phyloP scores from a whole-genome alignment of 2,888 invertebrate genomes.

The Tolmerus cingulatus region DNA sequence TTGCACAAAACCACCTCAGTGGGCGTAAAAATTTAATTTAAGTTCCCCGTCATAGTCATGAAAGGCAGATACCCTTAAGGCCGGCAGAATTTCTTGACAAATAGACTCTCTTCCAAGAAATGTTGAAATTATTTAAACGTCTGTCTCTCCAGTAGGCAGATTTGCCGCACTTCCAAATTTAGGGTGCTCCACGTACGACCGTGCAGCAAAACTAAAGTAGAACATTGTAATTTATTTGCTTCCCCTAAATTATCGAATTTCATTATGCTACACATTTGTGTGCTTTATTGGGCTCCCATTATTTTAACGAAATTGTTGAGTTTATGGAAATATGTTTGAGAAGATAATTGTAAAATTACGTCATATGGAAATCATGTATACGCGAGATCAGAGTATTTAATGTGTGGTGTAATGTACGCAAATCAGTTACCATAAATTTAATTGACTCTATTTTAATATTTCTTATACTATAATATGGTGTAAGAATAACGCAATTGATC shows the following conservation, averaged over 20 bases:
- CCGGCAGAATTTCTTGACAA: not conserved
- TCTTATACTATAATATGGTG: too few species aligned
- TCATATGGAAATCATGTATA: not conserved
- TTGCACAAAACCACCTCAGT: slow-evolving; percentile 17
- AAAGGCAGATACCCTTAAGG: not conserved
- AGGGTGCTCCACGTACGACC: not conserved
- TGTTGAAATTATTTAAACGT: not conserved
- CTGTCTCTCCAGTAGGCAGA: not conserved
- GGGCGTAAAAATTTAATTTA: not conserved
- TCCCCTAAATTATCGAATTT: not conserved
- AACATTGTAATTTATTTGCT: not conserved
- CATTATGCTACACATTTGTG: not conserved
- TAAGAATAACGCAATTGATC: too few species aligned
- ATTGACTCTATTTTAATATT: too few species aligned
- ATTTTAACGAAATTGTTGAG: too few species aligned
- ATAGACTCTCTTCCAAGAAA: not conserved
- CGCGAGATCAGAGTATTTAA: too few species aligned
- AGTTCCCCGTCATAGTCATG: not conserved
- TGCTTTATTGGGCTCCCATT: not conserved
- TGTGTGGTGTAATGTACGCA: not conserved
- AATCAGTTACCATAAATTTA: not conserved
- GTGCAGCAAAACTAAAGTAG: not conserved
- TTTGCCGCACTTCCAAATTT: not conserved
- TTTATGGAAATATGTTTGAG: not conserved
- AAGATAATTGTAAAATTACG: not conserved